Base-by-base conservation (phyloP, 2,113 vertebrate genomes). In the Dicentrarchus labrax region DNA sequence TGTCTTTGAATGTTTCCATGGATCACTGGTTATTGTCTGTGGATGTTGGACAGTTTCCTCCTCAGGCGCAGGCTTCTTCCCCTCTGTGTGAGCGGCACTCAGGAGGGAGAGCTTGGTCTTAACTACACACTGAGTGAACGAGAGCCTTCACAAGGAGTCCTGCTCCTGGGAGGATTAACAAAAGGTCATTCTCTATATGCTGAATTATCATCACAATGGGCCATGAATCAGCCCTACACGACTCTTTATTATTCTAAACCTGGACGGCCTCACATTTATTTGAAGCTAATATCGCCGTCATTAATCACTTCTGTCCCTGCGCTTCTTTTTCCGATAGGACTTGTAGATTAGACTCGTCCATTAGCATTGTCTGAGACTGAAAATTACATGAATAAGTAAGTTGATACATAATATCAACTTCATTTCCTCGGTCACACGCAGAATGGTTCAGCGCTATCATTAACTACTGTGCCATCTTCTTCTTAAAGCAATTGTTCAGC, bases 111-210 rank as follows among this genome's bases (percentile, higher is more conserved):
- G 43, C 38, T 53, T 41, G 24, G 6, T 74, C 8, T 59, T 66
- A 72, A 56, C 50, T 19, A 50, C 51, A 56, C 48, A 41, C 22
- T 3, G n/a, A 45, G 17, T 0, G 10, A 30, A 16, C 6, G 39
- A 39, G 54, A 62, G 65, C 21, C 54, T 60, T 51, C 39, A 62
- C 17, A 50, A 74, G 45, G 11, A 47, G 56, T 68, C 24, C 21
- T 65, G 60, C 43, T 51, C n/a, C 57, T 12, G 39, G 24, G 50
- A 57, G 60, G 41, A 51, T 48, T 57, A 8, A 57, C 8, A 57
- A 48, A 53, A 82, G 64, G 62, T 50, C 21, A 48, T 45, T 36
- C 19, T 59, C 76, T 56, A 3, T 75, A 48, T 57, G 50, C 56
- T 54, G 19, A 65, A 48, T 76, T 65, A 66, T 59, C 10, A 36